Percentiles rank a stretch among this genome's conserved stretches.
Evolutionary conservation across 2,113 vertebrate species (phyloP).

Genomic region (Micromys minutus): DNA sequence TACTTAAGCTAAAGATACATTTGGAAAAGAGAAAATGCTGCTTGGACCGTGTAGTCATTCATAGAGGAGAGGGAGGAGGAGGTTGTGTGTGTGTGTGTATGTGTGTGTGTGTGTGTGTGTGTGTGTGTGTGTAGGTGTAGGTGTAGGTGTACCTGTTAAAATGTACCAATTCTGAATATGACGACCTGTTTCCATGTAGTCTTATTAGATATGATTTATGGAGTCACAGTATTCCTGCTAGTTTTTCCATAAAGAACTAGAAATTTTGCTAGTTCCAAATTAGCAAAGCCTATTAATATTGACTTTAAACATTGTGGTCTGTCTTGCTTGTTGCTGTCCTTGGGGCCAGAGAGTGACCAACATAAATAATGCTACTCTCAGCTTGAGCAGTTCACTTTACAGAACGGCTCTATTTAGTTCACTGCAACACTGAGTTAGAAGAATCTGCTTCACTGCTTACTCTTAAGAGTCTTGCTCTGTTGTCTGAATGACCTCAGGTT

Average conservation of each 20-base stretch:
- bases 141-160: neutral
- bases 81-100: neutral
- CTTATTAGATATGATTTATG: neutral
- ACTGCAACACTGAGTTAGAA: neutral
- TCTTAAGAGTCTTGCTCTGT: conserved; percentile 18
- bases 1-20: neutral
- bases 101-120: neutral
- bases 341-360: neutral
- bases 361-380: neutral
- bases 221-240: neutral
- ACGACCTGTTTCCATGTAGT: neutral
- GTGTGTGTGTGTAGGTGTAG: neutral
- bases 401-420: neutral
- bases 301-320: neutral
- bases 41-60: neutral
- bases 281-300: neutral
- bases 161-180: neutral
- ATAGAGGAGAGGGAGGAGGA: too few relatives aligned
- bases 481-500: neutral
- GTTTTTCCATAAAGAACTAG: conserved; percentile 4
- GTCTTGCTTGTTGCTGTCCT: neutral
- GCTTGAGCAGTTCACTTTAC: neutral
- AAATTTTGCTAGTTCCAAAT: conserved; percentile 12
- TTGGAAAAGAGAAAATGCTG: neutral
- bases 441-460: neutral